Conservation (phyloP, 2,113 vertebrate genomes). For the Odocoileus hemionus region DNA sequence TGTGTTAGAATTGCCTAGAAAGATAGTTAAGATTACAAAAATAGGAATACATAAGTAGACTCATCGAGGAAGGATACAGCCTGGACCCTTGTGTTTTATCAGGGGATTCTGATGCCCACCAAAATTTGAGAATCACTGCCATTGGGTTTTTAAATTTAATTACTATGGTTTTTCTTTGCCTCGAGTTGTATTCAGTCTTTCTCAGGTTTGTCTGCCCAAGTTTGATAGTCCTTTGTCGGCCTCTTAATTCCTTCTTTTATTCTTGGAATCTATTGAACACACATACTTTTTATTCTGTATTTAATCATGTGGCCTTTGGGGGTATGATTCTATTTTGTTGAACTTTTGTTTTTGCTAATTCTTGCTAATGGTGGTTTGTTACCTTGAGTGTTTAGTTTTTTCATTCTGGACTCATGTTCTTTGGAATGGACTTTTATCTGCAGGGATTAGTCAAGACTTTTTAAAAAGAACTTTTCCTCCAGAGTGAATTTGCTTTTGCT, state of each 20-base stretch:
- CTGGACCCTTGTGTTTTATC: background rate
- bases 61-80: background rate
- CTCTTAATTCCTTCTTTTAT: slow-evolving; percentile 25
- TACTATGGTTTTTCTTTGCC: background rate
- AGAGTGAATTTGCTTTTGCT: background rate
- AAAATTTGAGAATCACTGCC: background rate
- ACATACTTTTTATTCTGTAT: background rate
- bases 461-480: background rate
- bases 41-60: background rate
- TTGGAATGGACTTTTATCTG: background rate
- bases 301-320: background rate
- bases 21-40: background rate
- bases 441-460: background rate
- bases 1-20: background rate
- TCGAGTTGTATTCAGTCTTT: background rate
- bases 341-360: background rate
- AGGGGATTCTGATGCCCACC: background rate
- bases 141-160: background rate
- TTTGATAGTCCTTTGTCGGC: background rate
- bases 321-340: background rate
- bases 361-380: background rate
- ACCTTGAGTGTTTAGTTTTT: background rate
- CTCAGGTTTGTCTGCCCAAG: background rate
- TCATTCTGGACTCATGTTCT: background rate
- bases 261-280: background rate